Evolutionary conservation across 2,888 invertebrate species (phyloP), one percentile per base, ranked within the genome.

Genomic region (Paralinhomoeus sp.): DNA sequence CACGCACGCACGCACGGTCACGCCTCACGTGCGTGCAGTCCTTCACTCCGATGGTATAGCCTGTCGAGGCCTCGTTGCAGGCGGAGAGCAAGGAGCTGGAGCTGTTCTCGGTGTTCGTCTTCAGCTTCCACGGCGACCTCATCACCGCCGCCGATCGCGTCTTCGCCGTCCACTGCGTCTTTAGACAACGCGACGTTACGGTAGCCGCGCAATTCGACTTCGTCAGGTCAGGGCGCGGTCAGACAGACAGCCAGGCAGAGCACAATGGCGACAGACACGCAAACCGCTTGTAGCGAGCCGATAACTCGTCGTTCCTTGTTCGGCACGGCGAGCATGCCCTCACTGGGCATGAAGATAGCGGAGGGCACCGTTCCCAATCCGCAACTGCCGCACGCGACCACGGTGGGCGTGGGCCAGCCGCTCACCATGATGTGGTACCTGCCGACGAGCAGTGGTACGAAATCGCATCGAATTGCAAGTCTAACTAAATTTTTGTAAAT

Each of bases 161-260:
- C 22, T 45, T 43, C 24, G 24, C 45, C 13, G 42, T 45, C 23
- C 39, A 45, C 36, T 45, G 45, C 34, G 43, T 45, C 13, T 45
- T 45, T 38, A 35, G 31, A 18, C 45, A 45, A 37, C 22, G n/a
- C 13, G 45, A 41, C 13, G 3, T 42, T 17, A 45, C 41, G 5
- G 45, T 45, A 3, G 37, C 45, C 27, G 34, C 35, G 17, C 34
- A 31, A 24, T 45, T 42, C 27, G 12, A 27, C 27, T 27, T 27
- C 27, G 27, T 27, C 27, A 9, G 7, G 27, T 27, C 7, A 12
- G 27, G n/a, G n/a, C n/a, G n/a, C 12, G 27, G 27, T 9, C 5
- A 27, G 7, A 9, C 27, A 27, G 27, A 27, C 12, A 27, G 5
- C 12, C 7, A 9, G 5, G 5, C 5, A 9, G 27, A 27, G 7